Evolutionary conservation across 2,113 vertebrate species (phyloP).

Genomic region (Corythoichthys intestinalis): DNA sequence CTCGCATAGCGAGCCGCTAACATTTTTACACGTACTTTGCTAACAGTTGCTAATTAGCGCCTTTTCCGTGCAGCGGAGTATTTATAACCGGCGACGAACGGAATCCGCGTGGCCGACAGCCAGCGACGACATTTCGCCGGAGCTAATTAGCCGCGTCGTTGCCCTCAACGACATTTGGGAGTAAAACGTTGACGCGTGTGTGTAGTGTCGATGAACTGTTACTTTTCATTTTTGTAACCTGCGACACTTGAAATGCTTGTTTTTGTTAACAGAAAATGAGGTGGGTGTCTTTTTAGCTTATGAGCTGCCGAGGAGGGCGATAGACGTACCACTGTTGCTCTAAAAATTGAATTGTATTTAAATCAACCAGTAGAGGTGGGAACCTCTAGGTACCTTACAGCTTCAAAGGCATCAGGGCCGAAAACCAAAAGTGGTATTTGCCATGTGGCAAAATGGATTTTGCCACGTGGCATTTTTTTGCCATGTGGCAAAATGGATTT

Average conservation of each 20-base stretch:
- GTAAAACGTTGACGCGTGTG: conserved; percentile 1
- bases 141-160: conserved; percentile 30
- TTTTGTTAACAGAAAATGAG: background rate
- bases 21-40: conserved; percentile 68
- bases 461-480: too few species aligned
- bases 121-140: conserved; percentile 43
- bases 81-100: conserved; percentile 70
- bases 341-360: too few species aligned
- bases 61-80: conserved; percentile 71
- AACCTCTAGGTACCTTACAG: too few species aligned
- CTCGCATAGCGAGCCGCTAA: conserved; percentile 65
- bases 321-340: too few species aligned
- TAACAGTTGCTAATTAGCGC: conserved; percentile 79
- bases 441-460: too few species aligned
- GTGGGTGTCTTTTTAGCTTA: background rate
- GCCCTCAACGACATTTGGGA: background rate
- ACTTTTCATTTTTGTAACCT: background rate
- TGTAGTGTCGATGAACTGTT: background rate
- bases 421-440: too few species aligned
- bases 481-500: too few species aligned
- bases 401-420: too few species aligned
- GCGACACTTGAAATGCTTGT: background rate
- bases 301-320: too few species aligned
- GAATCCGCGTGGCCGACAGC: conserved; percentile 46
- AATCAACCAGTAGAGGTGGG: too few species aligned